Evolutionary conservation across 2,113 vertebrate genomes (phyloP).

Genomic region (Hoplias malabaricus): DNA sequence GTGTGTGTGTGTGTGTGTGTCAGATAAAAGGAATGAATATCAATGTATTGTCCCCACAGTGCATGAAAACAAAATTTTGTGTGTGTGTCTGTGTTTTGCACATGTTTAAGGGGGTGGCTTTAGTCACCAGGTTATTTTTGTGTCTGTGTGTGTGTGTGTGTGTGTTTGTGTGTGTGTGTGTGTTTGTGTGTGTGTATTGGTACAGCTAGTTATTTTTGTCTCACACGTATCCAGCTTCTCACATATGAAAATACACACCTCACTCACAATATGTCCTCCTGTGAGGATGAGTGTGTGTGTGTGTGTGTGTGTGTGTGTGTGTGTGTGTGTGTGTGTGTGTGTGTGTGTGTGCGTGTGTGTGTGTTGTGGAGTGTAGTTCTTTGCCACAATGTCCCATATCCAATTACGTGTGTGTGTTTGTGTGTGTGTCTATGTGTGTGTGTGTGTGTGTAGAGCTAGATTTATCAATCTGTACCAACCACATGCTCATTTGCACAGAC

Average conservation of each 20-base stretch:
- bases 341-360: slow-evolving; percentile 56
- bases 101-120: neutral
- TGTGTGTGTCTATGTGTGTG: slow-evolving; percentile 65
- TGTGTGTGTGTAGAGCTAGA: slow-evolving; percentile 62
- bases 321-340: slow-evolving; percentile 69
- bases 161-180: too few species aligned
- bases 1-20: slow-evolving; percentile 17
- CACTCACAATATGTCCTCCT: neutral
- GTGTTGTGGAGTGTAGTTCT: slow-evolving; percentile 51
- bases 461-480: neutral
- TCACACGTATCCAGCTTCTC: slow-evolving; percentile 7
- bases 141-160: too few species aligned
- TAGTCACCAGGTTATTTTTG: slow-evolving; percentile 30
- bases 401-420: slow-evolving; percentile 57
- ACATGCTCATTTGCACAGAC: neutral
- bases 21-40: too few species aligned
- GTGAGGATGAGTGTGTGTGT: slow-evolving; percentile 34
- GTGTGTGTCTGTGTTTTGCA: slow-evolving; percentile 6
- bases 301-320: slow-evolving; percentile 65
- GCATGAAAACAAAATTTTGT: too few species aligned
- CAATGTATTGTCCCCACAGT: too few species aligned
- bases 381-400: slow-evolving; percentile 13
- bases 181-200: neutral
- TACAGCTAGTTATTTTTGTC: neutral
- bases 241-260: slow-evolving; percentile 7